phyloP scores from a whole-genome alignment of 2,888 invertebrate species.

The Athalia circularis region DNA sequence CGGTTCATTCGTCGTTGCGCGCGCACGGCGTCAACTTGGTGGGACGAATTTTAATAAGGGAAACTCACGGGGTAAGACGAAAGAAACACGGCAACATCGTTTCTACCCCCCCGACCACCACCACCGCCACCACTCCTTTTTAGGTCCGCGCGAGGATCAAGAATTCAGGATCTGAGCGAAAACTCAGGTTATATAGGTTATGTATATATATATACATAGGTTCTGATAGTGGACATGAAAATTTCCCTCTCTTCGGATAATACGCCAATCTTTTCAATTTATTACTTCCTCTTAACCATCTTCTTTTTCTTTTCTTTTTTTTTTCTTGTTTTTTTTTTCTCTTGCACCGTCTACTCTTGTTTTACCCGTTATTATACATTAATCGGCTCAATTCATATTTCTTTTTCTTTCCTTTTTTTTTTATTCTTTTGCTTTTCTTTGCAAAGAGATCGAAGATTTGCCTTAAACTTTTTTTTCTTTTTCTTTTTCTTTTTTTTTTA shows the following conservation, averaged over 20 bases:
- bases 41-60: constrained; percentile 46
- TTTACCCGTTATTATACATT: background rate
- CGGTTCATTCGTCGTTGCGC: constrained; percentile 29
- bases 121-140: background rate
- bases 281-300: constrained; percentile 20
- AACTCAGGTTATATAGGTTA: too few species aligned
- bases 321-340: background rate
- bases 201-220: too few species aligned
- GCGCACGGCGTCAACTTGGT: constrained; percentile 4
- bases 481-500: background rate
- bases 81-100: too few species aligned
- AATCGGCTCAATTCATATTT: constrained; percentile 34
- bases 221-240: constrained; percentile 35
- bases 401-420: background rate
- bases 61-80: background rate
- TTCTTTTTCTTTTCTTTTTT: background rate
- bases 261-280: constrained; percentile 40
- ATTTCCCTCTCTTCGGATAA: background rate
- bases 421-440: background rate
- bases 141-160: background rate
- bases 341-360: too few species aligned
- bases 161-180: background rate
- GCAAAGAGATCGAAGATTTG: constrained; percentile 6
- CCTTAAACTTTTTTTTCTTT: background rate
- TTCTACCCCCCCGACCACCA: too few species aligned